phyloP scores from a whole-genome alignment of 2,888 invertebrate genomes.

The Epistrophella euchroma region DNA sequence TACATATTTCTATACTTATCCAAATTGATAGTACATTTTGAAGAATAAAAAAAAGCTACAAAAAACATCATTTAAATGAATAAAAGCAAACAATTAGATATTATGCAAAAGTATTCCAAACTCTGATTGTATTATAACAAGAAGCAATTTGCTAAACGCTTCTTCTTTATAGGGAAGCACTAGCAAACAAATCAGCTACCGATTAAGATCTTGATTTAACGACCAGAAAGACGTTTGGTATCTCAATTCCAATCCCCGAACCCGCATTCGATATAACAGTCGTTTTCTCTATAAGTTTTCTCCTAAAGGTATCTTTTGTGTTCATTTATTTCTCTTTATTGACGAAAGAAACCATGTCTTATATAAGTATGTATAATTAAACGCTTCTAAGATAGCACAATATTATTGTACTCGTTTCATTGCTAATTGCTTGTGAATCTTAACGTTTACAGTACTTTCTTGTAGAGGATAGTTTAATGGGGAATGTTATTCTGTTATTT shows the following conservation, averaged over 20 bases:
- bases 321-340: slow-evolving; percentile 55
- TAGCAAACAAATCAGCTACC: slow-evolving; percentile 64
- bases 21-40: neutral
- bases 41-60: neutral
- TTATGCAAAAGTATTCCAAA: slow-evolving; percentile 36
- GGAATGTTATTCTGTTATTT: slow-evolving; percentile 14
- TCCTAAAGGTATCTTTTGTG: slow-evolving; percentile 22
- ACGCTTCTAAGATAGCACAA: slow-evolving; percentile 60
- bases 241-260: slow-evolving; percentile 16
- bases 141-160: neutral
- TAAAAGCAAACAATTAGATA: slow-evolving; percentile 52
- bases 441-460: slow-evolving; percentile 47
- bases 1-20: neutral
- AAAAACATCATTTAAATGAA: slow-evolving; percentile 37
- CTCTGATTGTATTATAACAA: slow-evolving; percentile 7
- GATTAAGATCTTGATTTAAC: slow-evolving; percentile 73
- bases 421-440: slow-evolving; percentile 70
- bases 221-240: slow-evolving; percentile 52
- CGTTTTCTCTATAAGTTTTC: neutral
- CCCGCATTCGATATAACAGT: slow-evolving; percentile 29
- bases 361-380: slow-evolving; percentile 35
- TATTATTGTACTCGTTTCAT: slow-evolving; percentile 47
- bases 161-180: slow-evolving; percentile 32
- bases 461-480: slow-evolving; percentile 42
- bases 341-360: slow-evolving; percentile 62